These are phyloP conservation scores for Drosophila phalerata DNA, from an alignment of 2,888 invertebrate genomes.

Conservation along the genomic window DNA sequence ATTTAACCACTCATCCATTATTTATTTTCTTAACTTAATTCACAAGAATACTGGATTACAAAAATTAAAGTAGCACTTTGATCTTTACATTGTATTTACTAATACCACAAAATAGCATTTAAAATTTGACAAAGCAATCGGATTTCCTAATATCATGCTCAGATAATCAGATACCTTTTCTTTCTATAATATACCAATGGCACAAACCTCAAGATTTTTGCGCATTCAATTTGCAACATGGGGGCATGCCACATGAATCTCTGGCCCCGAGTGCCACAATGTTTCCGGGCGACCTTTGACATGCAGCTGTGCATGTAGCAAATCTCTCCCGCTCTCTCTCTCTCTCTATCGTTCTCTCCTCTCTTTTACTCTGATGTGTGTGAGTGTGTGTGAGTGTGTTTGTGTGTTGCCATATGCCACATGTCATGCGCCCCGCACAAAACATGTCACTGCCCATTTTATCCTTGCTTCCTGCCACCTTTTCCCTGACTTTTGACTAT, in stretches of 20 bases:
- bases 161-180: constrained; percentile 39
- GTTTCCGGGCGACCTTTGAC: constrained; percentile 61
- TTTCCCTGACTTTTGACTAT: constrained; percentile 33
- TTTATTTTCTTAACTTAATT: neutral
- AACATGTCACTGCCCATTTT: constrained; percentile 76
- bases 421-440: constrained; percentile 73
- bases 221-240: constrained; percentile 46
- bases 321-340: neutral
- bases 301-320: constrained; percentile 63
- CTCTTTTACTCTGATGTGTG: neutral
- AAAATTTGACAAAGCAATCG: constrained; percentile 9
- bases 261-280: constrained; percentile 40
- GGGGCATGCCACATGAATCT: constrained; percentile 33
- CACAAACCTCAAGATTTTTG: constrained; percentile 47
- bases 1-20: neutral
- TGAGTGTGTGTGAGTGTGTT: constrained; percentile 2
- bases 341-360: neutral
- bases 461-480: constrained; percentile 75
- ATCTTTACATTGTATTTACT: neutral
- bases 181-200: constrained; percentile 32
- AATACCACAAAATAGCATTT: constrained; percentile 3
- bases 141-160: constrained; percentile 13
- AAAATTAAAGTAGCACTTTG: constrained; percentile 8
- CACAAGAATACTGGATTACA: neutral
- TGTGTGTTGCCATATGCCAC: constrained; percentile 61